Evolutionary conservation across 2,797 vertebrate genomes (phyloP), one percentile per base, ranked within the genome.

Genomic region (Malacoctenus gilli): DNA sequence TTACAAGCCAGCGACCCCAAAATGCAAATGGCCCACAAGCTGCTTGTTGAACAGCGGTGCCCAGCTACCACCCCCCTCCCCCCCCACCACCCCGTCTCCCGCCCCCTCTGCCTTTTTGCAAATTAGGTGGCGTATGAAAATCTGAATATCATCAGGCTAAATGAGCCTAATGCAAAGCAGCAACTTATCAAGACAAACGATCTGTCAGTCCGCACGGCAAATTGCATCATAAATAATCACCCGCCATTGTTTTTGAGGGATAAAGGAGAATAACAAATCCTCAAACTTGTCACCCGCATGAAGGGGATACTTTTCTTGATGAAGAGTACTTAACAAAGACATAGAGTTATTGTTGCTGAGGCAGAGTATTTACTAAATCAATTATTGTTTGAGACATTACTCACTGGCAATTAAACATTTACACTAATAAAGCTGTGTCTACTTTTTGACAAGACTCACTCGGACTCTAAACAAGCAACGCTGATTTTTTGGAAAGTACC

Each of bases 141-240:
- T 91, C 67, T 86, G 85, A 92, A 91, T 92, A 91, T 89, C 89
- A 91, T 92, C 86, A 89, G 84, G 74, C 77, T 88, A 89, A 93
- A 91, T 88, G 82, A 89, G 86, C 68, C 64, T 81, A 89, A 91
- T 88, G 87, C 89, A 88, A 87, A 91, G 81, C 67, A 85, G 87
- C 86, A 86, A 82, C 86, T 89, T 89, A 89, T 87, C 84, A 89
- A 89, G 90, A 92, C 83, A 90, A 91, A 92, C 63, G 86, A 88
- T 89, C 89, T 88, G 88, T 86, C 89, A 89, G 75, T 89, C 79
- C 71, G 63, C 64, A 72, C 47, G 61, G 83, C 71, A 84, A 90
- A 90, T 84, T 78, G 77, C 72, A 77, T 82, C 85, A 77, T 92
- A 92, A 93, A 93, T 91, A 89, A 91, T 88, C 76, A 68, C 55